Evolutionary conservation across 2,888 invertebrate genomes (phyloP).

Genomic region (Dromius quadrimaculatus): DNA sequence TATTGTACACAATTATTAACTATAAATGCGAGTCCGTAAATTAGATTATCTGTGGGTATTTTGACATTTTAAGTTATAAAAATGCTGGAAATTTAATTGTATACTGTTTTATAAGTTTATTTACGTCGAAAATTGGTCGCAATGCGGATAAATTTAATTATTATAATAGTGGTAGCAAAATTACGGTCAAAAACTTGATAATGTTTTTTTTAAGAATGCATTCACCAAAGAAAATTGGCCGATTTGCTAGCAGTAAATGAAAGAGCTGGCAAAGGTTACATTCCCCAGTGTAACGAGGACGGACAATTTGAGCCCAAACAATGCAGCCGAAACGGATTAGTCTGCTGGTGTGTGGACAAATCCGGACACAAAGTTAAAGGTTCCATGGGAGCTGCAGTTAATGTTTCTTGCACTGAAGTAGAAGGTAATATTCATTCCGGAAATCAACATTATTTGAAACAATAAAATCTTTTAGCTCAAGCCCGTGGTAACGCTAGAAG

Average conservation of each 20-base stretch:
- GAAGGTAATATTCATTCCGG: conserved; percentile 59
- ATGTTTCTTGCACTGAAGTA: conserved; percentile 73
- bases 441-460: neutral
- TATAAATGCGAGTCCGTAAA: too few species aligned
- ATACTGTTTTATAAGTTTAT: too few species aligned
- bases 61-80: too few species aligned
- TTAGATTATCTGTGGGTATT: too few species aligned
- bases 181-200: neutral
- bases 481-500: conserved; percentile 61
- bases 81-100: too few species aligned
- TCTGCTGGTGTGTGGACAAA: conserved; percentile 90
- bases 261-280: conserved; percentile 84
- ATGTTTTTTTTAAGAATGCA: conserved; percentile 75
- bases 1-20: too few species aligned
- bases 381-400: conserved; percentile 82
- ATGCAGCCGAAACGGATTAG: conserved; percentile 86
- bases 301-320: conserved; percentile 82
- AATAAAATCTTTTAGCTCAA: conserved; percentile 57
- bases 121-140: too few species aligned
- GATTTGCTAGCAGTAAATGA: conserved; percentile 83
- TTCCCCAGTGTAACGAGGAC: conserved; percentile 81
- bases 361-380: conserved; percentile 82
- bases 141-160: conserved; percentile 10
- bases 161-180: too few species aligned
- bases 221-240: conserved; percentile 82